phyloP scores from a whole-genome alignment of 2,113 vertebrate genomes.

The Leptobrachium leishanense region DNA sequence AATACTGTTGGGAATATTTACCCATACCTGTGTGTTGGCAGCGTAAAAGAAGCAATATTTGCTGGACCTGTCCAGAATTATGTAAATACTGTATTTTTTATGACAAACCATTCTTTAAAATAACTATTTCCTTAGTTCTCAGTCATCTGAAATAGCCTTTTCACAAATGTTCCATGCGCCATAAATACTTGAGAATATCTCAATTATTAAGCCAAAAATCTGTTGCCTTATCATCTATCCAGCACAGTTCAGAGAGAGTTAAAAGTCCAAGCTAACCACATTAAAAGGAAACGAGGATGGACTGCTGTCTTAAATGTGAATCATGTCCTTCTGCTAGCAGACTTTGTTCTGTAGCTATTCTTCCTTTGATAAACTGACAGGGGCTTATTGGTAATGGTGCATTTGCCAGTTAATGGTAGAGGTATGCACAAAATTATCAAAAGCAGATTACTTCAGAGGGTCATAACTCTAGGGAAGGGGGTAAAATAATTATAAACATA shows the following conservation, averaged over 20 bases:
- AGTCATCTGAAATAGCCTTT: too few species aligned
- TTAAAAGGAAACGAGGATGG: constrained; percentile 41
- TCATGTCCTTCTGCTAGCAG: constrained; percentile 34
- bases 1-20: too few species aligned
- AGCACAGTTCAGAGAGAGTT: constrained; percentile 1
- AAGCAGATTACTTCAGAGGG: constrained; percentile 42
- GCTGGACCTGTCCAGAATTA: too few species aligned
- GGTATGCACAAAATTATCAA: constrained; percentile 46
- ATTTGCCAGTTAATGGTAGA: constrained; percentile 41
- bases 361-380: constrained; percentile 44
- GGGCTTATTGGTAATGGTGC: constrained; percentile 45
- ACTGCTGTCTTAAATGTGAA: constrained; percentile 43
- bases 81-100: too few species aligned
- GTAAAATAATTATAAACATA: constrained; percentile 45
- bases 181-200: too few species aligned
- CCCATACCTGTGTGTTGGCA: too few species aligned
- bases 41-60: too few species aligned
- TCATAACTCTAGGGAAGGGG: constrained; percentile 40
- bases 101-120: too few species aligned
- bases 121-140: too few species aligned
- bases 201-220: too few species aligned
- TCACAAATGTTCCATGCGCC: too few species aligned
- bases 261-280: constrained; percentile 34
- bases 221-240: neutral
- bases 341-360: constrained; percentile 44